Evolutionary conservation across 2,888 invertebrate species (phyloP), one percentile per base, ranked within the genome.

Genomic region (Thecocarcelia acutangulata): DNA sequence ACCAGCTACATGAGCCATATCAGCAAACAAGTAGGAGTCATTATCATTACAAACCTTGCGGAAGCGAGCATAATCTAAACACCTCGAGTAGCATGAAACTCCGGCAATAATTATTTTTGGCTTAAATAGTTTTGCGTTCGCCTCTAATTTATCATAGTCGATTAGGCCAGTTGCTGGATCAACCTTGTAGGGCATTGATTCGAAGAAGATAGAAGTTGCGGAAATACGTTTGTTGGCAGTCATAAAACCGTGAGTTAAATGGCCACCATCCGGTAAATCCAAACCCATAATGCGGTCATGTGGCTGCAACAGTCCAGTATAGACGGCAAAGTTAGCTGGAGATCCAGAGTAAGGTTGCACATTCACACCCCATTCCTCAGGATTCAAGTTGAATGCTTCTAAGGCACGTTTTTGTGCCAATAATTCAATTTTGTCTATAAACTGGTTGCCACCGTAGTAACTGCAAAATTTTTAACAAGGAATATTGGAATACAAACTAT

Each of bases 391-490:
- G 90, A 95, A 99, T 1, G 97, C 94, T 88, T 96, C 94, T 61
- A 98, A 92, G 0, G 97, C 94, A 80, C 99, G 93, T 86, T 96
- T 94, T 90, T 98, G 98, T 70, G 97, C 96, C 70, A 99, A 90
- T 40, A 94, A 87, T 92, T 99, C 99, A 84, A 99, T 94, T 92
- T 98, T 93, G 92, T 99, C 99, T 85, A 99, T 97, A 87, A 93
- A 95, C 91, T 99, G 96, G 92, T 98, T 98, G 52, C 99, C 99
- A 84, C 98, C 99, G 91, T 99, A 99, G 90, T 99, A 99, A 88
- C 98, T 98, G 87, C 52, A 50, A 61, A 19, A 46, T 24, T 37
- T 6, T 24, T 8, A 33, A 33, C 8, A 33, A 33, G 33, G 6
- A 33, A 33, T 9, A 33, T 33, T 33, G 9, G 6, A 33, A 33